phyloP scores from a whole-genome alignment of 2,888 invertebrate genomes.

The Tenthredo distinguenda region DNA sequence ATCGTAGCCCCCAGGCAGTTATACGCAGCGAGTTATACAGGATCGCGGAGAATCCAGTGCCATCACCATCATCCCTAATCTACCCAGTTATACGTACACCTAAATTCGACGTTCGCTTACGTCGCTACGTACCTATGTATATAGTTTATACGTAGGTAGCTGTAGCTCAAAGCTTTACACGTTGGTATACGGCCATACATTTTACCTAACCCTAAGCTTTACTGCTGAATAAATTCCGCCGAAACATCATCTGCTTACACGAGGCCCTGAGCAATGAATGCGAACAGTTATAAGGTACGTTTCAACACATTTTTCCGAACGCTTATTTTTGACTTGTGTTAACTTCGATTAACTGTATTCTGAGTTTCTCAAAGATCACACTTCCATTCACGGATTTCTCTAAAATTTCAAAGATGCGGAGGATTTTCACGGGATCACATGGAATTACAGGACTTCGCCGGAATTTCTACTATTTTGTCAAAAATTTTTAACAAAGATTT shows the following conservation, averaged over 20 bases:
- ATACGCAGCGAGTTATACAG: conserved; percentile 4
- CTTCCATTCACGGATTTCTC: too few relatives aligned
- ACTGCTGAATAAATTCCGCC: conserved; percentile 31
- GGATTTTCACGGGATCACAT: too few relatives aligned
- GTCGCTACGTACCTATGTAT: neutral
- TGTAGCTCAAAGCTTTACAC: conserved; percentile 8
- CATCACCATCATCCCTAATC: conserved; percentile 6
- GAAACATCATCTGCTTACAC: conserved; percentile 25
- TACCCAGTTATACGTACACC: conserved; percentile 13
- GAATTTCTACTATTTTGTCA: too few relatives aligned
- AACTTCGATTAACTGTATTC: neutral
- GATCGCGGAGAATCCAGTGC: conserved; percentile 23
- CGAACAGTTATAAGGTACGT: neutral
- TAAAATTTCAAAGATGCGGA: too few relatives aligned
- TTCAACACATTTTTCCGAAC: neutral
- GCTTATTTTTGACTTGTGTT: neutral
- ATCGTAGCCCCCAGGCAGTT: conserved; percentile 13
- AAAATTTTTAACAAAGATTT: too few relatives aligned
- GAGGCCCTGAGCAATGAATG: neutral
- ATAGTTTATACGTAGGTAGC: conserved; percentile 1
- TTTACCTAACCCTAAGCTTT: conserved; percentile 34
- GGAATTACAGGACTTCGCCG: too few relatives aligned
- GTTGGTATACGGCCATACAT: conserved; percentile 1
- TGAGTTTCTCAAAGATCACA: neutral
- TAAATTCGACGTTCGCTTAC: conserved; percentile 3